Evolutionary conservation across 2,113 vertebrate species (phyloP), one percentile per base, ranked within the genome.

Genomic region (Chlamydotis undulata): DNA sequence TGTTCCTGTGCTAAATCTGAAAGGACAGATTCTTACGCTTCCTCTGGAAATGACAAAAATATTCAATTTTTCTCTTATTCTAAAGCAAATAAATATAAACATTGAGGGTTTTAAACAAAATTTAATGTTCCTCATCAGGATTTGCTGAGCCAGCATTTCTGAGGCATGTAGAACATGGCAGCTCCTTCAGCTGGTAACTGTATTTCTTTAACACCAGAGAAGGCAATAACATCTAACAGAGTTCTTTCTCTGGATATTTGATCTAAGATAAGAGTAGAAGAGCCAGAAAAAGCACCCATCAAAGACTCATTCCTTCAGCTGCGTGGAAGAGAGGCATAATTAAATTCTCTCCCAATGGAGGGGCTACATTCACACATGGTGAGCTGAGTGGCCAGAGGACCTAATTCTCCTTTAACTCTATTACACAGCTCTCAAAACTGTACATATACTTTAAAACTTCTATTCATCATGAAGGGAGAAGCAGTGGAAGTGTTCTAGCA

Each of bases 41-140:
- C 8, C 59, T 59, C 63, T 59, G 29, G 16, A 52, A 28, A 29
- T 41, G 37, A 80, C 35, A 85, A 83, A 85, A 85, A 37, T 25
- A 16, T 74, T 79, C 59, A 13, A 22, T 91, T 87, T 83, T 55
- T 43, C 31, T 74, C 22, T 67, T 87, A 84, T 12, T 14, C 24
- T 59, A 79, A 65, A 87, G 63, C 14, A 83, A 92, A 77, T 7
- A 83, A 74, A 83, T 76, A 60, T 45, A 76, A 93, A 69, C 15
- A 76, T 1, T 4, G 10, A 79, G 3, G 2, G 19, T 81, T 83
- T 75, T 25, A 69, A 91, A 59, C 11, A 85, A 57, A 63, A 81
- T 59, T 23, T 53, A 19, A 3, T 35, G 29, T 47, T 52, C 9
- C 55, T 75, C 15, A 24, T 61, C 23, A 63, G 33, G 41, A 61